These are phyloP conservation scores for Platalea minor DNA, from an alignment of 2,797 vertebrate species.

Conservation along the genomic window DNA sequence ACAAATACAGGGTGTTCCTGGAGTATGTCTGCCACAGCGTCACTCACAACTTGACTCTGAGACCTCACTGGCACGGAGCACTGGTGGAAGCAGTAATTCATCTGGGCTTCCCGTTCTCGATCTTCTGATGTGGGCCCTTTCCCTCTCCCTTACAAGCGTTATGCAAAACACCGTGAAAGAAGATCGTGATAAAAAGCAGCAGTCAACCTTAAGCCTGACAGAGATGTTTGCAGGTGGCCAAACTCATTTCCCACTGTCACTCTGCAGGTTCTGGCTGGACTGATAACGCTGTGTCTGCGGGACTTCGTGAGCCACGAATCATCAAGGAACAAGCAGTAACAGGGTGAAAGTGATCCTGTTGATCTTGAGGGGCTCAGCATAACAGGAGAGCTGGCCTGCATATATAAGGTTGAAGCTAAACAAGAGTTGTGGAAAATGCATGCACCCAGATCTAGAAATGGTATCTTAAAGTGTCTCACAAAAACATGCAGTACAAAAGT, in stretches of 20 bases:
- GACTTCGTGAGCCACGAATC: not conserved
- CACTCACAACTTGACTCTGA: not conserved
- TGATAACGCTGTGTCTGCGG: not conserved
- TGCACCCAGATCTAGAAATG: not conserved
- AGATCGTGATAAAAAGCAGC: not conserved
- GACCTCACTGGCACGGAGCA: not conserved
- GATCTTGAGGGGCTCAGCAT: not conserved
- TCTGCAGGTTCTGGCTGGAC: not conserved
- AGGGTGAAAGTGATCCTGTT: not conserved
- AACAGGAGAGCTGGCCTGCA: not conserved
- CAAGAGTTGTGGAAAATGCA: not conserved
- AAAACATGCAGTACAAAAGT: not conserved
- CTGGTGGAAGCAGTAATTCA: not conserved
- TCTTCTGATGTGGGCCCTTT: not conserved
- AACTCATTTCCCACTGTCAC: not conserved
- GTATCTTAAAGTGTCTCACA: not conserved
- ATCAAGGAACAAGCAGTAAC: not conserved
- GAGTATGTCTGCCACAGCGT: rapidly evolving
- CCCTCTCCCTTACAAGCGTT: not conserved
- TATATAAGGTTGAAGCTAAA: not conserved
- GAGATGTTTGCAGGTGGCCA: not conserved
- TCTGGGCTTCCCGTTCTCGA: not conserved
- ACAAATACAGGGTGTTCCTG: not conserved
- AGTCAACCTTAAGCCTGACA: not conserved
- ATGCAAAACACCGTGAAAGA: not conserved